Percentiles rank a stretch among this genome's conserved stretches.
phyloP scores from a whole-genome alignment of 2,888 invertebrate genomes.

The Amblyteles armatorius region DNA sequence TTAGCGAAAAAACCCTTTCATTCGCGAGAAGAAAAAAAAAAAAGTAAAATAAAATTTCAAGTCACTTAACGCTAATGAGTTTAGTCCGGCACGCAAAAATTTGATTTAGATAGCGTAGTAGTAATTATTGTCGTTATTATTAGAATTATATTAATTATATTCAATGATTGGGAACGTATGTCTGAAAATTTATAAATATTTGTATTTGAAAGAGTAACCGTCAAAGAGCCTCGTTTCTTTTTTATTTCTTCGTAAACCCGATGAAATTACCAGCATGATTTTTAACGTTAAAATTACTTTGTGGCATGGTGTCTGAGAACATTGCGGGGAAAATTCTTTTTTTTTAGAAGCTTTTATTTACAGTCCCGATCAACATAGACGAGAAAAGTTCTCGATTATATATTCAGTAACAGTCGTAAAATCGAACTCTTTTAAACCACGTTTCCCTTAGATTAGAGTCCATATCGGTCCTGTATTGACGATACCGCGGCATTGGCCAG shows the following conservation, averaged over 20 bases:
- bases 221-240: constrained; percentile 37
- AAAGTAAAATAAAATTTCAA: constrained; percentile 10
- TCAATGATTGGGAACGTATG: constrained; percentile 63
- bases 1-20: neutral
- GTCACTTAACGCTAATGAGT: constrained; percentile 33
- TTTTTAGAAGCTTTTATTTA: constrained; percentile 80
- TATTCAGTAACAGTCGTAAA: constrained; percentile 75
- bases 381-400: constrained; percentile 70
- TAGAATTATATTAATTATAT: constrained; percentile 68
- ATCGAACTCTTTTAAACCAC: constrained; percentile 41
- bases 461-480: constrained; percentile 91
- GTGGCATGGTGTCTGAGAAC: neutral
- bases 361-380: constrained; percentile 78
- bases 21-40: neutral
- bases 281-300: neutral
- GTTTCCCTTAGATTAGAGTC: constrained; percentile 75
- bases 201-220: constrained; percentile 71
- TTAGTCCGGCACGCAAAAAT: constrained; percentile 25
- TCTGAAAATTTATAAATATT: constrained; percentile 76
- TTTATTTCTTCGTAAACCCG: constrained; percentile 32
- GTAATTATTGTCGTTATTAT: constrained; percentile 70
- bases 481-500: constrained; percentile 97
- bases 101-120: constrained; percentile 61
- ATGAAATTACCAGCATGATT: constrained; percentile 12
- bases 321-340: constrained; percentile 14